These are phyloP conservation scores for Oreochromis mossambicus DNA, from an alignment of 2,797 vertebrate species.

Conservation along the genomic window DNA sequence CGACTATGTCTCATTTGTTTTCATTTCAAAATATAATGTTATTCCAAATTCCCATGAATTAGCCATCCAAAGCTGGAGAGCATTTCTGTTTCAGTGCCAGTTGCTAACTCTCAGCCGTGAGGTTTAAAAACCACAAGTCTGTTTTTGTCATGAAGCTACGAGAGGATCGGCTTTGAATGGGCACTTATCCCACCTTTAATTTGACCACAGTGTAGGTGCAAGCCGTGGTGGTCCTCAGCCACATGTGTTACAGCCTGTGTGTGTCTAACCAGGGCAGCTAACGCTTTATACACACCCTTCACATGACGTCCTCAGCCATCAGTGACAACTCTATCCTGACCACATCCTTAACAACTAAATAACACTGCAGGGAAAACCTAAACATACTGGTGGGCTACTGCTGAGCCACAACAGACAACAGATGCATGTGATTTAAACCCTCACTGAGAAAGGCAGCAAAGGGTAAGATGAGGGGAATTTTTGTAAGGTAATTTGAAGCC, in stretches of 20 bases:
- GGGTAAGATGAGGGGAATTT: not conserved
- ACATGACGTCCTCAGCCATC: not conserved
- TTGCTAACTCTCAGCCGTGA: not conserved
- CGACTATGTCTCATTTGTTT: slow-evolving; percentile 19
- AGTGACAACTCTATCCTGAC: slow-evolving; percentile 10
- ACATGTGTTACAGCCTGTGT: not conserved
- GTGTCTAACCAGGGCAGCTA: not conserved
- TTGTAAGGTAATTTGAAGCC: not conserved
- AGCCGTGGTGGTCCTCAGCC: slow-evolving; percentile 7
- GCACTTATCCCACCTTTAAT: slow-evolving; percentile 44
- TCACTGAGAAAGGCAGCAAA: not conserved
- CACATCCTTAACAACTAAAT: slow-evolving; percentile 51
- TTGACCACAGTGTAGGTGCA: slow-evolving; percentile 21
- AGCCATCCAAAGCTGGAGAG: not conserved
- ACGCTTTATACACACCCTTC: not conserved
- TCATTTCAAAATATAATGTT: slow-evolving; percentile 19
- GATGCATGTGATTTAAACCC: not conserved
- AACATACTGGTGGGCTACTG: slow-evolving; percentile 10
- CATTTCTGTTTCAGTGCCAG: not conserved
- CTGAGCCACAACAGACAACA: slow-evolving; percentile 6
- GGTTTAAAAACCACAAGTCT: slow-evolving; percentile 43
- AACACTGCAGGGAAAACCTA: slow-evolving; percentile 21
- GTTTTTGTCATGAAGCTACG: slow-evolving; percentile 38
- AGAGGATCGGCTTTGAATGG: slow-evolving; percentile 8
- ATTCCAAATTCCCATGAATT: slow-evolving; percentile 14